Conservation (phyloP, 2,113 vertebrate species). For the Cynopterus brachyotis region DNA sequence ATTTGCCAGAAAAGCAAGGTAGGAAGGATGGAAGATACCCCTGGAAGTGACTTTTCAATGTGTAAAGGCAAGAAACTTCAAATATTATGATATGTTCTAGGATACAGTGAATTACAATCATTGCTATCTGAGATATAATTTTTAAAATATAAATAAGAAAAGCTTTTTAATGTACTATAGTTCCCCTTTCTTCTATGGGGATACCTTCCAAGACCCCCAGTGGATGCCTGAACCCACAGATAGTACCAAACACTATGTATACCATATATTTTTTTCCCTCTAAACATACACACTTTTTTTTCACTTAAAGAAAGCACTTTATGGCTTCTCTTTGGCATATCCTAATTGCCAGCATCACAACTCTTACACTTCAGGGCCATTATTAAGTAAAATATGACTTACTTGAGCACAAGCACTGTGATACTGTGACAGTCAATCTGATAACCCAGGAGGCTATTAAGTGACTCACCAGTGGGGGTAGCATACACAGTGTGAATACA, state of each 20-base stretch:
- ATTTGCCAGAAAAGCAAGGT: not conserved
- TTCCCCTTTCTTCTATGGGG: not conserved
- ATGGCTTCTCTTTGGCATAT: not conserved
- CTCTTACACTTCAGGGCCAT: not conserved
- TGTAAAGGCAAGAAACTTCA: not conserved
- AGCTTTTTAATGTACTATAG: not conserved
- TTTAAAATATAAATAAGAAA: constrained; percentile 37
- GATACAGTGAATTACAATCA: not conserved
- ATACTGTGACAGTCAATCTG: not conserved
- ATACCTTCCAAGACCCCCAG: not conserved
- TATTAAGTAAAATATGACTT: not conserved
- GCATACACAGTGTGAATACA: not conserved
- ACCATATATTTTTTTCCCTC: not conserved
- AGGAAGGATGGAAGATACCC: not conserved
- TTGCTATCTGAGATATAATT: not conserved
- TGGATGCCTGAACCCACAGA: not conserved
- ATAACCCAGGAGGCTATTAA: not conserved
- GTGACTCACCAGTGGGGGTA: not conserved
- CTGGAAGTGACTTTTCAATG: not conserved
- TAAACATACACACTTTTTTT: not conserved
- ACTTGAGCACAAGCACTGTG: not conserved
- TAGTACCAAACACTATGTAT: not conserved
- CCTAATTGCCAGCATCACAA: not conserved
- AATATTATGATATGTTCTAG: not conserved
- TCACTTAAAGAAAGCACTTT: not conserved